Percentiles rank a stretch among this genome's conserved stretches.
Conservation (phyloP, 2,888 invertebrate genomes). For the Epiblema foenella region DNA sequence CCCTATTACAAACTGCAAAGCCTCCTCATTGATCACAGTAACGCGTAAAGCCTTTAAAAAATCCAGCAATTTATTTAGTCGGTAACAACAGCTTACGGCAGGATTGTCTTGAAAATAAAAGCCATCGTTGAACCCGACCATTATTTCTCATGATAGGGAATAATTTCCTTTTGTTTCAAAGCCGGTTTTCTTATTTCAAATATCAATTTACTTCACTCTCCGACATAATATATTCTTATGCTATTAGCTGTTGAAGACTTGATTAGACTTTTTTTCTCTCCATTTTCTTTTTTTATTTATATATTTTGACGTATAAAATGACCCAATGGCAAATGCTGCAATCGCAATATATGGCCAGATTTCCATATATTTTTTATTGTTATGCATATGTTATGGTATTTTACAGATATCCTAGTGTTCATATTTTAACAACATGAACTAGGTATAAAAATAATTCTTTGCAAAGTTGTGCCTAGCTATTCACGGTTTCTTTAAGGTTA, state of each 20-base stretch:
- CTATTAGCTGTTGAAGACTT: background rate
- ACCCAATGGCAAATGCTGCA: too few species aligned
- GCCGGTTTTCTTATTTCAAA: slow-evolving; percentile 9
- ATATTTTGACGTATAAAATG: background rate
- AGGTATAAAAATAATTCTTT: slow-evolving; percentile 5
- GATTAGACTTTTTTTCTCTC: background rate
- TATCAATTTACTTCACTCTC: slow-evolving; percentile 11
- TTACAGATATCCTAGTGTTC: background rate
- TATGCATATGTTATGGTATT: background rate
- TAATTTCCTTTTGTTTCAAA: slow-evolving; percentile 43
- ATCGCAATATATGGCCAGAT: too few species aligned
- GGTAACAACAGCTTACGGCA: slow-evolving; percentile 66
- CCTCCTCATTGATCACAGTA: slow-evolving; percentile 79
- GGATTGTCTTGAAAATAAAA: slow-evolving; percentile 52
- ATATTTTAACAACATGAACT: slow-evolving; percentile 14
- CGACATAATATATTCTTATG: background rate
- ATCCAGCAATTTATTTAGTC: slow-evolving; percentile 81
- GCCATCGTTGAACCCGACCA: slow-evolving; percentile 35
- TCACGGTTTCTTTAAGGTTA: slow-evolving; percentile 3
- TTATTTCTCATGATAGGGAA: slow-evolving; percentile 40
- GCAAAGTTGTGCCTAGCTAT: background rate
- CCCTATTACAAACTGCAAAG: slow-evolving; percentile 77
- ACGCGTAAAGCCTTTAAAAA: slow-evolving; percentile 80
- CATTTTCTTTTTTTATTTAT: background rate
- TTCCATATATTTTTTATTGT: too few species aligned